Evolutionary conservation across 2,113 vertebrate species (phyloP).

Genomic region (Aldabrachelys gigantea): DNA sequence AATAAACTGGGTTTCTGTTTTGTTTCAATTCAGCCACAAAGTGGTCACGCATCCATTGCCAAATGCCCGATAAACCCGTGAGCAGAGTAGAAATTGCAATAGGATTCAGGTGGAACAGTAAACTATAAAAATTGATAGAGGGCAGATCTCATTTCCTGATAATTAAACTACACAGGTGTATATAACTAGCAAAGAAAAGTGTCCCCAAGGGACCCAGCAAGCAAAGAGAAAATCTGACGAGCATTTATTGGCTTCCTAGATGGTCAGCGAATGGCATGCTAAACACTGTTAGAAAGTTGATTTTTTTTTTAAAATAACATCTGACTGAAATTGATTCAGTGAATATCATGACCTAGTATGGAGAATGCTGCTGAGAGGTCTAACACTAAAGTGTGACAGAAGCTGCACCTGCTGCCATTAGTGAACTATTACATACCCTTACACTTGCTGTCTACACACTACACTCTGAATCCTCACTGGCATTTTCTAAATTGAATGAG

Average conservation of each 20-base stretch:
- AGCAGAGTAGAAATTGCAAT: neutral
- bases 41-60: neutral
- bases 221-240: neutral
- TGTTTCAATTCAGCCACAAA: neutral
- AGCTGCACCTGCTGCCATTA: neutral
- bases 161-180: neutral
- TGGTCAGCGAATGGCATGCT: neutral
- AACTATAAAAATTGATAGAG: neutral
- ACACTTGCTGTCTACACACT: neutral
- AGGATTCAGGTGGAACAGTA: neutral
- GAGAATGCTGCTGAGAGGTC: neutral
- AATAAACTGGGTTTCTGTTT: neutral
- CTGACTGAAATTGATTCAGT: neutral
- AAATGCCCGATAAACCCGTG: neutral
- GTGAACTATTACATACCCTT: neutral
- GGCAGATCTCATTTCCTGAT: neutral
- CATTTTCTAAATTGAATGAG: neutral
- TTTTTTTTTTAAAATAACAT: neutral
- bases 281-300: neutral
- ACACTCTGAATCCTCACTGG: neutral
- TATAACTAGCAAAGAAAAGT: neutral
- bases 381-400: neutral
- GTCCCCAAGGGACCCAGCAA: neutral
- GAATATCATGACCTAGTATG: neutral
- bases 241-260: neutral